Evolutionary conservation across 2,113 vertebrate genomes (phyloP).

Genomic region (Gambusia holbrooki): DNA sequence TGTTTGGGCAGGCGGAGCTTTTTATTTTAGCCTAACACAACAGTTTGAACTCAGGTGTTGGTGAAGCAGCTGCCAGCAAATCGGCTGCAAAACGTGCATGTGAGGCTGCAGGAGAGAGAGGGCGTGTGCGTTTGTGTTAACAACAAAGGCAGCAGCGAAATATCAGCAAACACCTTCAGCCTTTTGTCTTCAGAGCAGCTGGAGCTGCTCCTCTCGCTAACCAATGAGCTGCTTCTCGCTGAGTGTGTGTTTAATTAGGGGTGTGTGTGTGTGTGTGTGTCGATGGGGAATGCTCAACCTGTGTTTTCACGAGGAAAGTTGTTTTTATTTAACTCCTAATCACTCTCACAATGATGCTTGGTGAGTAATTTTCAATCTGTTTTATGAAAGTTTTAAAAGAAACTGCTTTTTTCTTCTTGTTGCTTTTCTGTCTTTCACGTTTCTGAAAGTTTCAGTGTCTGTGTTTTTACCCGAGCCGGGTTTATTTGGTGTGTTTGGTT

Average conservation of each 20-base stretch:
- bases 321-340: conserved; percentile 11
- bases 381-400: background rate
- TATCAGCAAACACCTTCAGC: conserved; percentile 53
- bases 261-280: conserved; percentile 37
- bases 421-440: no score
- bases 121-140: conserved; percentile 18
- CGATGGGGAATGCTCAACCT: conserved; percentile 34
- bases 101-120: background rate
- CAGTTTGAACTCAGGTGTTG: background rate
- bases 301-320: conserved; percentile 28
- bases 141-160: conserved; percentile 40
- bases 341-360: conserved; percentile 12
- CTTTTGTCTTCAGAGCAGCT: conserved; percentile 34
- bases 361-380: conserved; percentile 43
- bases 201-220: conserved; percentile 44
- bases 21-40: background rate
- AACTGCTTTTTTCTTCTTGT: background rate
- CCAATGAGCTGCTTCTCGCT: conserved; percentile 50
- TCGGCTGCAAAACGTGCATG: conserved; percentile 1
- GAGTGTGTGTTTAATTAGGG: conserved; percentile 42
- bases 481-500: rapidly evolving
- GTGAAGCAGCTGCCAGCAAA: conserved; percentile 28
- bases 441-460: background rate
- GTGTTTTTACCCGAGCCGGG: background rate
- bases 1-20: conserved; percentile 46